Percentiles rank a stretch among this genome's conserved stretches.
Conservation (phyloP, 2,113 vertebrate genomes). For the Aspiorhynchus laticeps region DNA sequence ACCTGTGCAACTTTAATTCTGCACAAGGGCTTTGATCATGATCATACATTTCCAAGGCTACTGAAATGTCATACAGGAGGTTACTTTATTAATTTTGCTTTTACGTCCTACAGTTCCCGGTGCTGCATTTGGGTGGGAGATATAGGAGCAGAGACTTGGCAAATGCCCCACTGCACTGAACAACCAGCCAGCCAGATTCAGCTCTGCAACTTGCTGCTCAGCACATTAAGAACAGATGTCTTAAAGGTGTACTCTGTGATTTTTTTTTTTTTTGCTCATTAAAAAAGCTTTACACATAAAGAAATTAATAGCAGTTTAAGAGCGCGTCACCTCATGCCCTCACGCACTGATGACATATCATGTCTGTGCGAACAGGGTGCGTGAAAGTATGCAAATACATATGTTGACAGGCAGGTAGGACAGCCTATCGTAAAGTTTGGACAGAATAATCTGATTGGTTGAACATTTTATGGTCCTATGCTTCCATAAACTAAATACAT, state of each 20-base stretch:
- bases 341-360: too few relatives aligned
- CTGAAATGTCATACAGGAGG: background rate
- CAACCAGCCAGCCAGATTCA: background rate
- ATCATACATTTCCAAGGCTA: background rate
- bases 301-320: background rate
- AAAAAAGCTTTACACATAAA: background rate
- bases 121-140: background rate
- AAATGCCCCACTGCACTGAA: background rate
- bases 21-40: background rate
- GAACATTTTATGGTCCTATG: too few relatives aligned
- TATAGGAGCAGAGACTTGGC: background rate
- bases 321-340: too few relatives aligned
- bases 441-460: too few relatives aligned
- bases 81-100: background rate
- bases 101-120: background rate
- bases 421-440: too few relatives aligned
- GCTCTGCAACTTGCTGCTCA: conserved; percentile 6
- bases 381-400: too few relatives aligned
- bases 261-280: background rate
- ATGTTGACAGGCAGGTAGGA: too few relatives aligned
- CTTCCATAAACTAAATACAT: too few relatives aligned
- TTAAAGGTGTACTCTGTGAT: background rate
- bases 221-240: background rate
- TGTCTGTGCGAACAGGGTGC: too few relatives aligned
- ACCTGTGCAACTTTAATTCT: background rate